Evolutionary conservation across 2,113 vertebrate species (phyloP).

Genomic region (Natator depressus): DNA sequence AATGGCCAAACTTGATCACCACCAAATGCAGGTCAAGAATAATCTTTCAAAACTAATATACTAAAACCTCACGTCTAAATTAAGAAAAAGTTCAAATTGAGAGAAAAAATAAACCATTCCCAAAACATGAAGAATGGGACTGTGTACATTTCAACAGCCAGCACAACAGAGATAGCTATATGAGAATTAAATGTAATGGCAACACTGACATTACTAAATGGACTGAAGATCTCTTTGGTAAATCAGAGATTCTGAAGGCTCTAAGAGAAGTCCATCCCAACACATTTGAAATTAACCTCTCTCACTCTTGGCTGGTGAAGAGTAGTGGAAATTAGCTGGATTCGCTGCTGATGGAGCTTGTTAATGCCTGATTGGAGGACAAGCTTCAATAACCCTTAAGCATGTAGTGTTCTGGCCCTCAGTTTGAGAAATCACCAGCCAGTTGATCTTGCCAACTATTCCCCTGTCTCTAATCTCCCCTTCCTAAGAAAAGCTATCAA

Average conservation of each 20-base stretch:
- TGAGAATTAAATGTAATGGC: not conserved
- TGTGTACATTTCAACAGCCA: not conserved
- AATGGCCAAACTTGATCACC: not conserved
- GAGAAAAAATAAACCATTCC: not conserved
- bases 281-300: not conserved
- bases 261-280: not conserved
- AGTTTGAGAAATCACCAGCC: not conserved
- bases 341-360: not conserved
- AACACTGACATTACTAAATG: not conserved
- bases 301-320: not conserved
- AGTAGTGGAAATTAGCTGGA: not conserved
- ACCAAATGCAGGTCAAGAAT: not conserved
- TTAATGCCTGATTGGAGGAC: not conserved
- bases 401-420: not conserved
- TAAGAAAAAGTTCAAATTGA: not conserved
- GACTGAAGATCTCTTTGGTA: not conserved
- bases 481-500: not conserved
- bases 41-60: not conserved
- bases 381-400: not conserved
- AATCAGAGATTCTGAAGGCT: not conserved
- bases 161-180: not conserved
- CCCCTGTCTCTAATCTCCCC: not conserved
- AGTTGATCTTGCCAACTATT: accelerated
- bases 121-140: not conserved
- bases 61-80: not conserved